Base-by-base conservation (phyloP, 30 jellyfish, hydroid and myxozoan species). In the Aurelia sp. region DNA sequence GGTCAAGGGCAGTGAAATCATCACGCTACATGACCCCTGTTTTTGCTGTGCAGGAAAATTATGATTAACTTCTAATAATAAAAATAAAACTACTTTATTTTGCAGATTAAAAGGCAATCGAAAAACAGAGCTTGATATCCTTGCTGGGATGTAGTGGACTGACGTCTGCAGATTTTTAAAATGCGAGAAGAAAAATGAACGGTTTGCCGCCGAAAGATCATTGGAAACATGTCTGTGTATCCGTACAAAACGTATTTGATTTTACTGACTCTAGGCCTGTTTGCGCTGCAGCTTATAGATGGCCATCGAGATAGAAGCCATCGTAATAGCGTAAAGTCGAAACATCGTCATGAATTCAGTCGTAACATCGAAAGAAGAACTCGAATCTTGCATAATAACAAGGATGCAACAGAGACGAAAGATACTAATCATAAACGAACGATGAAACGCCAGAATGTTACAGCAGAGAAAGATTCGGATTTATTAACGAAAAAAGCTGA, bases 1-100 rank as follows among this genome's bases (percentile, higher is more conserved):
- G 92, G 85, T 70, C 79, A 69, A 51, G 92, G 62, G 92, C 92
- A 82, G 77, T 82, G 85, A 82, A 82, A 59, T 82, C 92, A 82
- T 82, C 92, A 41, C 65, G 76, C 73, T 35, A 6, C 13, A 31
- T 48, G 68, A 66, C 91, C 77, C 41, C 48, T 59, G 62, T 12
- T 59, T 73, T 63, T 58, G 74, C 68, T 59, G 69, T 59, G 69
- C 33, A 59, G 33, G 69, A 10, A 59, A 59, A 59, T 18, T 21
- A 21, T 59, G 23, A 59, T 40, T 18, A 72, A 35, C 68, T 72
- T 47, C 20, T 2, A 0, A 5, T 17, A 31, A 59, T 15, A 68
- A 68, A 3, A 68, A 21, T 68, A 31, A 35, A 11, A 68, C 35
- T 31, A 68, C n/a, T 8, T 13, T 31, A 22, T 68, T 23, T 31